Evolutionary conservation across 2,113 vertebrate genomes (phyloP).

Genomic region (Rhea americana): DNA sequence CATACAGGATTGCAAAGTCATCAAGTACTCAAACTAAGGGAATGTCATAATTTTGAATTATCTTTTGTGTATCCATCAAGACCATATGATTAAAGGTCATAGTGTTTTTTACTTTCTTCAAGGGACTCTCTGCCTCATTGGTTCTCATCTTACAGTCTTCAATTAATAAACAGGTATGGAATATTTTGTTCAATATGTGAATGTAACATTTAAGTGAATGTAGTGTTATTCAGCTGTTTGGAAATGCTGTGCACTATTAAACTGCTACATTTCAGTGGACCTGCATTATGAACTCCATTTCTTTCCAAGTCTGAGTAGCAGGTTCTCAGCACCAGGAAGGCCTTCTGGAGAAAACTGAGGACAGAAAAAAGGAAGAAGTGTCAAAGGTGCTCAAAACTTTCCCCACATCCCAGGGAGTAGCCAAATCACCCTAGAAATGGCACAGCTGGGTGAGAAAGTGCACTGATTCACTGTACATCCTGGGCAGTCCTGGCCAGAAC

Average conservation of each 20-base stretch:
- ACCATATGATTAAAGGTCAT: not conserved
- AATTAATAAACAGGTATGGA: not conserved
- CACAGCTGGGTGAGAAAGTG: not conserved
- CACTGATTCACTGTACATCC: constrained; percentile 12
- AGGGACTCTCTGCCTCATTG: not conserved
- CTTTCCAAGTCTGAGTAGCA: not conserved
- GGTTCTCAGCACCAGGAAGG: not conserved
- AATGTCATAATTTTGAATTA: not conserved
- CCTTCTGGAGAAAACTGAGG: not conserved
- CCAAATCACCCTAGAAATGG: not conserved
- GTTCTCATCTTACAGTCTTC: not conserved
- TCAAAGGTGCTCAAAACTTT: not conserved
- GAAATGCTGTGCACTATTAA: not conserved
- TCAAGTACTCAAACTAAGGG: not conserved
- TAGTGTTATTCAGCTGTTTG: not conserved
- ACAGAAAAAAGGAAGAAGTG: not conserved
- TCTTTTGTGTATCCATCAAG: not conserved
- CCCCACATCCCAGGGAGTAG: not conserved
- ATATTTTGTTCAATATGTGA: not conserved
- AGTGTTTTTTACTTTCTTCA: not conserved
- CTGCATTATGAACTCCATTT: not conserved
- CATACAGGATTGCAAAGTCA: not conserved
- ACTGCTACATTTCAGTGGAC: not conserved
- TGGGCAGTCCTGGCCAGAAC: constrained; percentile 17
- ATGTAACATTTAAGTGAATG: not conserved